Evolutionary conservation across 2,797 vertebrate genomes (phyloP).

Genomic region (Vespertilio murinus): DNA sequence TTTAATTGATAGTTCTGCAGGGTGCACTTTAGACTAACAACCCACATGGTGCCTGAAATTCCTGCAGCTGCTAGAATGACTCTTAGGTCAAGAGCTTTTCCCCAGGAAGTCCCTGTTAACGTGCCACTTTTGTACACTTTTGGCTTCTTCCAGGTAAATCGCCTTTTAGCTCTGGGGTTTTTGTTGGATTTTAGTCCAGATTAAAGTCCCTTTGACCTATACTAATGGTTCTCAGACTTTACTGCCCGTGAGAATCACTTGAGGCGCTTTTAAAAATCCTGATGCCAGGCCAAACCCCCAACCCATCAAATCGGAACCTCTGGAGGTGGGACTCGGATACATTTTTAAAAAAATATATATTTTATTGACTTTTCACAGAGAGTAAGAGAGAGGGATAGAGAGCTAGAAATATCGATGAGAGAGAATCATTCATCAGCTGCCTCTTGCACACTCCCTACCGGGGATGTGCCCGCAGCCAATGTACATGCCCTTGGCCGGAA

Average conservation of each 20-base stretch:
- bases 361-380: too few species aligned
- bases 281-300: background rate
- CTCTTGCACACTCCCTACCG: too few species aligned
- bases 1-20: background rate
- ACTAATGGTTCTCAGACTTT: background rate
- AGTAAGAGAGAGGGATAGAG: too few species aligned
- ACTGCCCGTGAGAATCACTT: background rate
- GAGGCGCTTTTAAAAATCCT: background rate
- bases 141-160: background rate
- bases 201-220: background rate
- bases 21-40: background rate
- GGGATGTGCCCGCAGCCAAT: too few species aligned
- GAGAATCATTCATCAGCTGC: too few species aligned
- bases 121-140: background rate
- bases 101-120: background rate
- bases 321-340: background rate
- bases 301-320: background rate
- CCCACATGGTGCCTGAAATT: background rate
- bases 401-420: too few species aligned
- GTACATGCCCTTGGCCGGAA: too few species aligned
- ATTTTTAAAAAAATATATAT: too few species aligned
- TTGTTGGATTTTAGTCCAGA: constrained; percentile 8
- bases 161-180: background rate
- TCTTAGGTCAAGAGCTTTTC: background rate
- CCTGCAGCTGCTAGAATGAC: background rate